These are phyloP conservation scores for Thamnophis sirtalis DNA, from an alignment of 2,113 vertebrate species.

Conservation along the genomic window DNA sequence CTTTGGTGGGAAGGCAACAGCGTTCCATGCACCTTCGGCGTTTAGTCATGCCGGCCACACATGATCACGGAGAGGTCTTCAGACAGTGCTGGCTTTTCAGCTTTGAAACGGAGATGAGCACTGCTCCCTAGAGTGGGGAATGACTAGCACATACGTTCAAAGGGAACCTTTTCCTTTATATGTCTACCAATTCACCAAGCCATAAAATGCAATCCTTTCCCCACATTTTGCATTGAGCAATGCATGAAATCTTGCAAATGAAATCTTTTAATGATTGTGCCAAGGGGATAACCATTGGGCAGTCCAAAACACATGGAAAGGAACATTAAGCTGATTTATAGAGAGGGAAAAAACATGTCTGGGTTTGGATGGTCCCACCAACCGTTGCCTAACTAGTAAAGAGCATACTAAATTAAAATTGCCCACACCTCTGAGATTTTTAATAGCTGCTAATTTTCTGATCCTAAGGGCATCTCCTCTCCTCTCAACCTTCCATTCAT, in stretches of 20 bases:
- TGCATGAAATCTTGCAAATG: not conserved
- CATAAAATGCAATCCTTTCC: not conserved
- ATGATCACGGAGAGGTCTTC: too few relatives aligned
- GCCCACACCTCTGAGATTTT: too few relatives aligned
- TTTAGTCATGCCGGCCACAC: too few relatives aligned
- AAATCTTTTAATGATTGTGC: not conserved
- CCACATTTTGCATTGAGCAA: not conserved
- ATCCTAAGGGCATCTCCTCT: not conserved
- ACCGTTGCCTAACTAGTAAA: not conserved
- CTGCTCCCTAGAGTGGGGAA: too few relatives aligned
- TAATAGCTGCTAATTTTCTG: constrained; percentile 4
- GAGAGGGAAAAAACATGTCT: not conserved
- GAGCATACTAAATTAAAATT: not conserved
- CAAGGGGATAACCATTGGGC: not conserved
- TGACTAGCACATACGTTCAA: too few relatives aligned
- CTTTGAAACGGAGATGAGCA: too few relatives aligned
- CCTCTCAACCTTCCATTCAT: not conserved
- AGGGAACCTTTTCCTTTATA: not conserved
- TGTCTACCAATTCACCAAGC: not conserved
- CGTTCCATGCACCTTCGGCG: too few relatives aligned
- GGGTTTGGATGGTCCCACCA: not conserved
- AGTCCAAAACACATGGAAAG: not conserved
- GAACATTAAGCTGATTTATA: not conserved
- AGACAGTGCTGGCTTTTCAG: too few relatives aligned
- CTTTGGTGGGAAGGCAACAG: too few relatives aligned